These are phyloP conservation scores for Darevskia mixta DNA, from an alignment of 2,797 vertebrate species.

Conservation along the genomic window DNA sequence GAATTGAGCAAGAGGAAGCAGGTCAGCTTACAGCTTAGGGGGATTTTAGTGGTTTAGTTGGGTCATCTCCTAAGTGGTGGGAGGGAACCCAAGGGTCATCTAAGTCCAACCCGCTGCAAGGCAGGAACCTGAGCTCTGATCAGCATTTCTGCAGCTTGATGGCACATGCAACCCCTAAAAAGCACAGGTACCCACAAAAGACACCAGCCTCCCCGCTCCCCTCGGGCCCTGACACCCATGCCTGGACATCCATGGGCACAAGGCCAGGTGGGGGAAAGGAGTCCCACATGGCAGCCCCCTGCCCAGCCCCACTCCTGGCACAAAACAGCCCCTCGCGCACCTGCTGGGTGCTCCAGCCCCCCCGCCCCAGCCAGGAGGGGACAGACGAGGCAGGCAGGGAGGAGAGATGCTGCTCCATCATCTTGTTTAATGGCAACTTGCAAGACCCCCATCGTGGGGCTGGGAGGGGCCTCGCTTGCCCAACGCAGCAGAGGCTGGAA, in stretches of 20 bases:
- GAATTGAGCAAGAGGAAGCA: too few species aligned
- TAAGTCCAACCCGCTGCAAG: too few species aligned
- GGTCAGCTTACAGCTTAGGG: too few species aligned
- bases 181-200: too few species aligned
- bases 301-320: background rate
- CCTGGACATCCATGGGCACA: too few species aligned
- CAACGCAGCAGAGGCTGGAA: background rate
- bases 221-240: too few species aligned
- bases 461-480: background rate
- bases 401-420: background rate
- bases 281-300: background rate
- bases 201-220: too few species aligned
- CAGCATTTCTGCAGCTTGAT: background rate
- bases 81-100: too few species aligned
- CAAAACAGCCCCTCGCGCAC: background rate
- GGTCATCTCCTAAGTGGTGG: too few species aligned
- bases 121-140: too few species aligned
- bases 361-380: background rate
- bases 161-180: background rate
- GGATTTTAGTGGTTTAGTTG: too few species aligned
- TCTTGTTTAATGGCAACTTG: constrained; percentile 58
- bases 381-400: rapidly evolving
- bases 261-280: too few species aligned
- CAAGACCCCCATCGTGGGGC: background rate
- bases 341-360: background rate